Conservation (phyloP, 2,113 vertebrate species). For the Ornithorhynchus anatinus region DNA sequence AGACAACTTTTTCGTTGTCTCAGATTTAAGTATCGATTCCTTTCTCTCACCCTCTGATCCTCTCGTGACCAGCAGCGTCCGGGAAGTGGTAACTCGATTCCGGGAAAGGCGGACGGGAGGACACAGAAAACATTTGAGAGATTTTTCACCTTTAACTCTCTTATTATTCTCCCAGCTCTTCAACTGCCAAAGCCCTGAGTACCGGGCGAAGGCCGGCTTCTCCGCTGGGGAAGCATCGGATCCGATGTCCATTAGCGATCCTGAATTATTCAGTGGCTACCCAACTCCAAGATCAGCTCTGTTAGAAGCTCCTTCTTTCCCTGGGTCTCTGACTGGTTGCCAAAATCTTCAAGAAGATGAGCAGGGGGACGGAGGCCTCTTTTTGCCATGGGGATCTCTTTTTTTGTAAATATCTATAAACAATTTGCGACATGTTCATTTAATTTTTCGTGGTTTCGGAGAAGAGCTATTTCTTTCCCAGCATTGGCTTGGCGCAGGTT, state of each 20-base stretch:
- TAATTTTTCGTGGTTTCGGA: background rate
- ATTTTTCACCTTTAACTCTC: constrained; percentile 59
- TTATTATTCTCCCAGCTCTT: constrained; percentile 43
- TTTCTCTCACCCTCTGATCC: constrained; percentile 1
- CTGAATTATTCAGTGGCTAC: constrained; percentile 77
- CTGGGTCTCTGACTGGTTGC: no score
- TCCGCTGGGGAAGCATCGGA: background rate
- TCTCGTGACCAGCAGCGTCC: constrained; percentile 28
- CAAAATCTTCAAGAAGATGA: no score
- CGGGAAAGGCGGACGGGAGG: constrained; percentile 51
- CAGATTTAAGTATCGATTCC: constrained; percentile 63
- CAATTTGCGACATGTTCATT: background rate
- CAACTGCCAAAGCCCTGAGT: constrained; percentile 39
- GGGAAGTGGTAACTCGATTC: constrained; percentile 39
- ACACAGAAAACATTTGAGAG: constrained; percentile 44
- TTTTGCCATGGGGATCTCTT: background rate
- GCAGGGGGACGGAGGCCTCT: no score
- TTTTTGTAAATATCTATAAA: background rate
- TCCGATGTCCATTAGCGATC: constrained; percentile 72
- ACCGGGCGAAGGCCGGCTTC: constrained; percentile 19
- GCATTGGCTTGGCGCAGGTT: background rate
- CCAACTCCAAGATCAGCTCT: constrained; percentile 36
- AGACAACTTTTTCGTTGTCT: constrained; percentile 46
- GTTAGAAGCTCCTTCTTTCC: constrained; percentile 28
- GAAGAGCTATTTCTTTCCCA: background rate